phyloP scores from a whole-genome alignment of 1,140 invertebrate species.

The Potamilus streckersoni region DNA sequence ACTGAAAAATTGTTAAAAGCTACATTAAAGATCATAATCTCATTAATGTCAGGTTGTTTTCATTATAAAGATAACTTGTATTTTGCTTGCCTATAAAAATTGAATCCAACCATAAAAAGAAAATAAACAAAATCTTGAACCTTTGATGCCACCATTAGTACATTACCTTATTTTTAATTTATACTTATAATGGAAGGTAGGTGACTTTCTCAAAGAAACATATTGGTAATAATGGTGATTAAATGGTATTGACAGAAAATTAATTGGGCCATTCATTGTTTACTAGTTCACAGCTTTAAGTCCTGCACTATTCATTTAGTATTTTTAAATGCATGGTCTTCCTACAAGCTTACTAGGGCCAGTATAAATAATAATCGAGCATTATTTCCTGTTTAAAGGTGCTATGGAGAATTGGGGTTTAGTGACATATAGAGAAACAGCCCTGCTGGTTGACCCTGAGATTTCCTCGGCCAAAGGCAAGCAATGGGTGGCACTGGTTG shows the following conservation, averaged over 20 bases:
- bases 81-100: no score
- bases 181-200: no score
- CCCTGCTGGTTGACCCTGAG: slow-evolving; percentile 80
- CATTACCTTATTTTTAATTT: no score
- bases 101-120: no score
- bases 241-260: not conserved
- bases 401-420: slow-evolving; percentile 87
- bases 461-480: slow-evolving; percentile 80
- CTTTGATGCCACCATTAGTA: no score
- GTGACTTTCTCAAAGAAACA: not conserved
- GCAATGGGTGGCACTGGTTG: slow-evolving; percentile 82
- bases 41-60: no score
- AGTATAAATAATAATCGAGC: no score
- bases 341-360: no score
- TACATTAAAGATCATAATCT: no score
- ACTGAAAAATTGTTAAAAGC: no score
- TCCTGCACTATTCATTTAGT: not conserved
- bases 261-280: not conserved
- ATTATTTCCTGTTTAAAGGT: slow-evolving; percentile 56
- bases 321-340: not conserved
- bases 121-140: no score
- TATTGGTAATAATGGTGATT: not conserved
- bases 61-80: no score
- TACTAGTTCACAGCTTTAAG: not conserved
- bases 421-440: slow-evolving; percentile 87